phyloP scores from a whole-genome alignment of 2,797 vertebrate species.

The Enteromius anoplus region DNA sequence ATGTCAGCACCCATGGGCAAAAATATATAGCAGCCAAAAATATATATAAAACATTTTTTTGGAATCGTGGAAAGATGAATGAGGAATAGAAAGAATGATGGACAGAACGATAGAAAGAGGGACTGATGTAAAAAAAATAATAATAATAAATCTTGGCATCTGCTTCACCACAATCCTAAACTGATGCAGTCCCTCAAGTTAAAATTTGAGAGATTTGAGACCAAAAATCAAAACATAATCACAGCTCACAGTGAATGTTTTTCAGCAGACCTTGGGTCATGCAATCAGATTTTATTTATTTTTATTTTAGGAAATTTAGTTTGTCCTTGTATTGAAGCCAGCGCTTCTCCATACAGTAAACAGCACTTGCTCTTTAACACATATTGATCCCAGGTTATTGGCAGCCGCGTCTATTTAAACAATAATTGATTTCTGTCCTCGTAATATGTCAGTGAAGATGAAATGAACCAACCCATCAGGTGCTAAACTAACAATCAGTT shows the following conservation, averaged over 20 bases:
- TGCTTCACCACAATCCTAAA: not conserved
- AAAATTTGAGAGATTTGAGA: not conserved
- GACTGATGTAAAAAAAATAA: not conserved
- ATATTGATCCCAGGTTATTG: slow-evolving; percentile 68
- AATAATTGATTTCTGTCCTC: slow-evolving; percentile 83
- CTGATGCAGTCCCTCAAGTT: not conserved
- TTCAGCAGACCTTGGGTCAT: slow-evolving; percentile 50
- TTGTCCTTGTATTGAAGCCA: slow-evolving; percentile 49
- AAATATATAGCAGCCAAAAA: too few relatives aligned
- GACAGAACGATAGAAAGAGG: not conserved
- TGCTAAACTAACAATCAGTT: slow-evolving; percentile 80
- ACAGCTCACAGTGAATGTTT: slow-evolving; percentile 9
- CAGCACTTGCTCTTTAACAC: slow-evolving; percentile 64
- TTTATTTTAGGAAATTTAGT: slow-evolving; percentile 35
- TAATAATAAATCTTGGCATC: not conserved
- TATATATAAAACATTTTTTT: too few relatives aligned
- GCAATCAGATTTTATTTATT: slow-evolving; percentile 48
- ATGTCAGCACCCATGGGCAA: not conserved
- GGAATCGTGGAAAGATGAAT: not conserved
- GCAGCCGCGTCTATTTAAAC: slow-evolving; percentile 72
- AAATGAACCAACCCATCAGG: slow-evolving; percentile 80
- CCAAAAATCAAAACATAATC: slow-evolving; percentile 34
- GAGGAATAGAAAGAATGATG: not conserved
- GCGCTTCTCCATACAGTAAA: slow-evolving; percentile 50
- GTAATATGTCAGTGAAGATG: slow-evolving; percentile 77